Evolutionary conservation across 1,140 invertebrate genomes (phyloP).

Genomic region (Zophobas morio): DNA sequence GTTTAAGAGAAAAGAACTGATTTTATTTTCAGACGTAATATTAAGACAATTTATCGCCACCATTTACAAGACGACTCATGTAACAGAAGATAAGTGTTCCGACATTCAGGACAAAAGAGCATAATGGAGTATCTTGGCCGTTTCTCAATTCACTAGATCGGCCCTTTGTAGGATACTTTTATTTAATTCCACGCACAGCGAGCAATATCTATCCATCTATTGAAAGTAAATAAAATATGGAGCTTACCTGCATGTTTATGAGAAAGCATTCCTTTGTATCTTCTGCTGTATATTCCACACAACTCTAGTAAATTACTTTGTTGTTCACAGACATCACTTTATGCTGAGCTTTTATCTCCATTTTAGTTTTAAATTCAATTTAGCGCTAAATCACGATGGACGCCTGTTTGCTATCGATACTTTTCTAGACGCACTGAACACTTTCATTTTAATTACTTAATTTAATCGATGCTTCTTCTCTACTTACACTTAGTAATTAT

Average conservation of each 20-base stretch:
- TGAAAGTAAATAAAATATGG: conserved; percentile 53
- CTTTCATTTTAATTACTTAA: conserved; percentile 30
- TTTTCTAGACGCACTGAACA: conserved; percentile 7
- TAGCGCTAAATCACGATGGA: conserved; percentile 19
- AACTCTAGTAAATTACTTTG: conserved; percentile 35
- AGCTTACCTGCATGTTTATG: conserved; percentile 50
- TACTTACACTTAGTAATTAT: conserved; percentile 5
- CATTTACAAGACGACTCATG: conserved; percentile 24
- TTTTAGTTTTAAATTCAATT: conserved; percentile 28
- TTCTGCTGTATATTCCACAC: conserved; percentile 36
- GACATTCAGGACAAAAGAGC: conserved; percentile 37
- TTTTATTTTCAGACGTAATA: conserved; percentile 28
- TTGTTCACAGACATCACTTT: conserved; percentile 27
- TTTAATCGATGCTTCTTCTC: conserved; percentile 9
- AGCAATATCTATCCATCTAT: neutral
- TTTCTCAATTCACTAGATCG: conserved; percentile 1
- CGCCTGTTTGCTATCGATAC: neutral
- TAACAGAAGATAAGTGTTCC: conserved; percentile 31
- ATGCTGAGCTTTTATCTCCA: conserved; percentile 1
- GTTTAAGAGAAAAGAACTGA: conserved; percentile 17
- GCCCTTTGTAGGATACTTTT: conserved; percentile 26
- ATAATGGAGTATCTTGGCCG: conserved; percentile 24
- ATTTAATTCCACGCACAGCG: conserved; percentile 8
- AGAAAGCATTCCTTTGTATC: conserved; percentile 51
- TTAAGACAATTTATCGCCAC: conserved; percentile 32